Conservation (phyloP, 2,888 invertebrate genomes). For the Lasioglossum figueresi region DNA sequence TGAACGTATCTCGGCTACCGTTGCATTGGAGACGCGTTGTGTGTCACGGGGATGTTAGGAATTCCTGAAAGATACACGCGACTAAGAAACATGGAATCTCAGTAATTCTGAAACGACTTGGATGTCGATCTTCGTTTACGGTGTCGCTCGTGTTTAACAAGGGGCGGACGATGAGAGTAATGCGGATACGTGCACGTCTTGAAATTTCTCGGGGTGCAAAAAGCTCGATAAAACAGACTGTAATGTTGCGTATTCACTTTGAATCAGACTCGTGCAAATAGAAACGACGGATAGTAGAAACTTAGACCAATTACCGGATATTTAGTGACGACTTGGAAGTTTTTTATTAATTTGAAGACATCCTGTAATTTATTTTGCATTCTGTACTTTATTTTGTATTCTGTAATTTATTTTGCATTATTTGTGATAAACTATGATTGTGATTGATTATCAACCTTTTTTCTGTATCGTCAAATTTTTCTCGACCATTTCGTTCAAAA, state of each 20-base stretch:
- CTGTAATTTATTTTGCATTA: no score
- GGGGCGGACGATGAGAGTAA: neutral
- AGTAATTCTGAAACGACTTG: neutral
- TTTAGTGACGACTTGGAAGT: no score
- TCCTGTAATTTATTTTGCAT: no score
- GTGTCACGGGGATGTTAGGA: neutral
- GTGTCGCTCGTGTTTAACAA: neutral
- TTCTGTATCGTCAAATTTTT: no score
- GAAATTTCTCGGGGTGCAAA: neutral
- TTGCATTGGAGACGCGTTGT: neutral
- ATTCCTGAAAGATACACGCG: neutral
- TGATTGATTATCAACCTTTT: no score
- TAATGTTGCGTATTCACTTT: neutral
- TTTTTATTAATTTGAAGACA: no score
- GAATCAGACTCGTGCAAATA: neutral
- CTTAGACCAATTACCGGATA: no score
- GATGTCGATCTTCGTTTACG: conserved; percentile 4
- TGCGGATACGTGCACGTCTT: neutral
- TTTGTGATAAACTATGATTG: no score
- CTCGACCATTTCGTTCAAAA: no score
- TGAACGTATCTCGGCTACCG: neutral
- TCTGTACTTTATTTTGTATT: no score
- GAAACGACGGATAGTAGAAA: neutral
- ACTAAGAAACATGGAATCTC: conserved; percentile 8
- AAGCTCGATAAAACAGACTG: neutral